These are phyloP conservation scores for Onthophagus taurus DNA, from an alignment of 1,140 invertebrate genomes.

Conservation along the genomic window DNA sequence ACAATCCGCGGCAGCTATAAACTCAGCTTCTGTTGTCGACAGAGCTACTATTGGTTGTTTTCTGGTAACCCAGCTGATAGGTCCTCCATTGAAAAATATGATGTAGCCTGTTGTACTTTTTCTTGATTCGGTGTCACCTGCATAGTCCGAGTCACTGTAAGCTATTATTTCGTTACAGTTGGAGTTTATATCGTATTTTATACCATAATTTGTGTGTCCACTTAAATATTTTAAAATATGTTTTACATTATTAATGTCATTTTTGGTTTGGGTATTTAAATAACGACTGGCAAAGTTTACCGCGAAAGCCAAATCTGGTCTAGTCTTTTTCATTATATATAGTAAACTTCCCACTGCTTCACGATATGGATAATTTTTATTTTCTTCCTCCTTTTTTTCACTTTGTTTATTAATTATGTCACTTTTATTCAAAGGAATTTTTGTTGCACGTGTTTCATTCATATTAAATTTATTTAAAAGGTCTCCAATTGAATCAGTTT, in stretches of 20 bases:
- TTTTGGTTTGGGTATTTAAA: conserved; percentile 18
- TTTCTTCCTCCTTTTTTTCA: too few relatives aligned
- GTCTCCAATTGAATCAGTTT: too few relatives aligned
- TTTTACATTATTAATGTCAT: conserved; percentile 26
- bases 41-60: conserved; percentile 15
- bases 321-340: conserved; percentile 5
- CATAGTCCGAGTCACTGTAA: conserved; percentile 36
- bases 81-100: conserved; percentile 21
- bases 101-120: conserved; percentile 30
- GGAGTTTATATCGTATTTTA: neutral
- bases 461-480: too few relatives aligned
- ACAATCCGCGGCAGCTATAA: conserved; percentile 17
- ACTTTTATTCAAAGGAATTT: too few relatives aligned
- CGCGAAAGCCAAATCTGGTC: conserved; percentile 1
- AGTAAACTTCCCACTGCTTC: conserved; percentile 8
- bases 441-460: too few relatives aligned
- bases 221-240: conserved; percentile 5
- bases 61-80: conserved; percentile 31
- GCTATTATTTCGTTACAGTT: conserved; percentile 17
- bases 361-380: conserved; percentile 10
- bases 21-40: conserved; percentile 23
- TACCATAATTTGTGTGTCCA: conserved; percentile 2
- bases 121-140: conserved; percentile 26
- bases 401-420: too few relatives aligned
- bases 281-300: conserved; percentile 23